A percentile compares a stretch with the other conserved stretches of the same genome.
These are phyloP conservation scores for Thaleichthys pacificus DNA, from an alignment of 2,797 vertebrate species.

Conservation along the genomic window DNA sequence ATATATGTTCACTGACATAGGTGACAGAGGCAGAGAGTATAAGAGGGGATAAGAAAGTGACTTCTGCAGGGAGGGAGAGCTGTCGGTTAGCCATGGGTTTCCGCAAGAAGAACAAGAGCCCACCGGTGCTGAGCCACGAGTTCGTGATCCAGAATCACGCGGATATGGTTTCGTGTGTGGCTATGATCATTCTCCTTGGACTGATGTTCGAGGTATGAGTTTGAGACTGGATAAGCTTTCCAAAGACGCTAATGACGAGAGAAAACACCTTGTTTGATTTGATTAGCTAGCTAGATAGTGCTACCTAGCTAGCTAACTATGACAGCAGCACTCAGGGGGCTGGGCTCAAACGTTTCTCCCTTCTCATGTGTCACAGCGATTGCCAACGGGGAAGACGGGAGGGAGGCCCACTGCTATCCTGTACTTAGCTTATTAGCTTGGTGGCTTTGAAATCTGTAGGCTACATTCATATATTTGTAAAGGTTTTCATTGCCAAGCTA, in stretches of 20 bases:
- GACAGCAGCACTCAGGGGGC: constrained; percentile 5
- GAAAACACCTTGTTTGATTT: not conserved
- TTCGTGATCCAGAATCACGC: constrained; percentile 82
- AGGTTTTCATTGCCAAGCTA: not conserved
- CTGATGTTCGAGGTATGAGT: constrained; percentile 76
- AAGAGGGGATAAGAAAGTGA: not conserved
- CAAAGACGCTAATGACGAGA: not conserved
- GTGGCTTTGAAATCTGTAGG: not conserved
- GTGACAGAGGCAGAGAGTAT: constrained; percentile 20
- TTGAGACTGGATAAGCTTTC: not conserved
- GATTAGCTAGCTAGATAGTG: not conserved
- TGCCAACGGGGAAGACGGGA: constrained; percentile 50
- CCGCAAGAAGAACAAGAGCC: constrained; percentile 80
- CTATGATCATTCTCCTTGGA: constrained; percentile 73
- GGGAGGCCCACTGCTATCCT: constrained; percentile 51
- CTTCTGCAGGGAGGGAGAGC: constrained; percentile 17
- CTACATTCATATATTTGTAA: constrained; percentile 12
- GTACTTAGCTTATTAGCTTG: not conserved
- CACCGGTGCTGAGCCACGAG: constrained; percentile 79
- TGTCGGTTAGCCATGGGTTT: constrained; percentile 70
- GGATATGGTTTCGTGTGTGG: constrained; percentile 75
- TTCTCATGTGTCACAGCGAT: constrained; percentile 59
- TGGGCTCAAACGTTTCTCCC: constrained; percentile 24
- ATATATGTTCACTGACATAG: constrained; percentile 29
- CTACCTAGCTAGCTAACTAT: not conserved